Evolutionary conservation across 2,113 vertebrate species (phyloP).

Genomic region (Nycticryphes semicollaris): DNA sequence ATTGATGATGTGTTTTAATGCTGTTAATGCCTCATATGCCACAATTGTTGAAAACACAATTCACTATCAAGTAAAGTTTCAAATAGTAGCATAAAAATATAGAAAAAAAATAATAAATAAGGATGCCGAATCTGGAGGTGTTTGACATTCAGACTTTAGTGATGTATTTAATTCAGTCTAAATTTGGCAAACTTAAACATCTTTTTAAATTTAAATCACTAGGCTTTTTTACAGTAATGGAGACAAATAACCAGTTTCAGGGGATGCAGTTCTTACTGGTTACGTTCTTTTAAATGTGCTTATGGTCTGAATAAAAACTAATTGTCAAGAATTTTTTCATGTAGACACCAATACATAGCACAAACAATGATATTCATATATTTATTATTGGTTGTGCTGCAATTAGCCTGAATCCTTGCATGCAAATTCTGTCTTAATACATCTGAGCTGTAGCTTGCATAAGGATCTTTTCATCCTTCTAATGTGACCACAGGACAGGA

Average conservation of each 20-base stretch:
- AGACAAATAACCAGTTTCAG: neutral
- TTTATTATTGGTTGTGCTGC: neutral
- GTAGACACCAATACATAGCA: neutral
- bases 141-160: neutral
- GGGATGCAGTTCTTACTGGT: neutral
- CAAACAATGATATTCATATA: neutral
- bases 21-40: neutral
- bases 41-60: neutral
- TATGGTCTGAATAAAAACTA: neutral
- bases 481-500: neutral
- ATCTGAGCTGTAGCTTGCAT: neutral
- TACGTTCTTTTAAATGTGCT: neutral
- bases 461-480: neutral
- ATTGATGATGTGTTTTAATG: neutral
- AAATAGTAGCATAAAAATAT: neutral
- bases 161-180: neutral
- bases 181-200: neutral
- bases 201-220: neutral
- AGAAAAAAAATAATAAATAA: neutral
- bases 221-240: neutral
- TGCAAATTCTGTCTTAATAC: neutral
- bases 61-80: neutral
- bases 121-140: neutral
- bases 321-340: neutral
- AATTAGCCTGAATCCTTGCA: neutral